Evolutionary conservation across 2,797 vertebrate species (phyloP).

Genomic region (Sciaenops ocellatus): DNA sequence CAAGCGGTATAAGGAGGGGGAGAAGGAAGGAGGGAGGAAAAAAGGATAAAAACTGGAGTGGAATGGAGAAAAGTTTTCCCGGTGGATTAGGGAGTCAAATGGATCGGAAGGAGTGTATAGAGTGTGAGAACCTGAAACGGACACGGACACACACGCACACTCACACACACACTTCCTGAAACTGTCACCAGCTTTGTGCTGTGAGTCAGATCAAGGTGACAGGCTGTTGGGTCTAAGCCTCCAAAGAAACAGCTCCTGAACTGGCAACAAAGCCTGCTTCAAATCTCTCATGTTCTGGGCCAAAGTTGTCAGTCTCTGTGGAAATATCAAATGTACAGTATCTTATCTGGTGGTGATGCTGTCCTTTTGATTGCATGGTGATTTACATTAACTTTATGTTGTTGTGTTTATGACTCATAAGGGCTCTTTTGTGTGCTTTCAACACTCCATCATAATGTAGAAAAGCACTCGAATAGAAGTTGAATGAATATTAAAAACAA

Average conservation of each 20-base stretch:
- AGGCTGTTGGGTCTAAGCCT: conserved; percentile 56
- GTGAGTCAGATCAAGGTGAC: conserved; percentile 70
- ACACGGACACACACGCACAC: conserved; percentile 37
- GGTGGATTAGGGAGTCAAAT: conserved; percentile 84
- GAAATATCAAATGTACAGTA: neutral
- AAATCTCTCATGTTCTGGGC: neutral
- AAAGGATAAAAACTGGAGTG: conserved; percentile 49
- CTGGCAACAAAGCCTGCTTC: conserved; percentile 27
- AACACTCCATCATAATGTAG: neutral
- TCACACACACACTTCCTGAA: conserved; percentile 61
- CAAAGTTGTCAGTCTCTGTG: neutral
- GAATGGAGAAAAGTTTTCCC: conserved; percentile 65
- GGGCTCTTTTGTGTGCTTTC: neutral
- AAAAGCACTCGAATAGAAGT: neutral
- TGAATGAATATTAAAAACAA: neutral
- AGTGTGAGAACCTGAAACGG: conserved; percentile 72
- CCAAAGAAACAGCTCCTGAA: conserved; percentile 56
- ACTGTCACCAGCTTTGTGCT: conserved; percentile 69
- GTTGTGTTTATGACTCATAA: neutral
- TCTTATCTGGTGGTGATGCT: conserved; percentile 1
- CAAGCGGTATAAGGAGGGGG: conserved; percentile 44
- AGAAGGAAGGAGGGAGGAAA: conserved; percentile 20
- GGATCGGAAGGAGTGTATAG: conserved; percentile 73
- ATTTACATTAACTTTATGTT: conserved; percentile 4
- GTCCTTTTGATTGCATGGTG: neutral